Base-by-base conservation (phyloP, 2,797 vertebrate species). In the Nasua narica region DNA sequence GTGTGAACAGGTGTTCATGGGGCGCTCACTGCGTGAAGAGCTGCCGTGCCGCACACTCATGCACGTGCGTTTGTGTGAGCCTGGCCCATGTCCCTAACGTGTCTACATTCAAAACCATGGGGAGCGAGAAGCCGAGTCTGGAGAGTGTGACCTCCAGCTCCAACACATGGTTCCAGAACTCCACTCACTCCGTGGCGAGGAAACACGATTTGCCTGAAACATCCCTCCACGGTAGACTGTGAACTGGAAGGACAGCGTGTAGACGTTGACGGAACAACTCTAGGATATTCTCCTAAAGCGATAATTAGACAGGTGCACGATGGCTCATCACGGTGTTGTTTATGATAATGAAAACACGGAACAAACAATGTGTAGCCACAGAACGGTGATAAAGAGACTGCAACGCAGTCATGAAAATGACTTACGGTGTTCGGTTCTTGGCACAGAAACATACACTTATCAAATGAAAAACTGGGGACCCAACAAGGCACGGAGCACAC, bases 1-100 rank as follows among this genome's bases (percentile, higher is more conserved):
- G 19, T 4, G 7, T 50, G 79, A n/a, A n/a, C n/a, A n/a, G n/a
- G n/a, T n/a, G n/a, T n/a, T n/a, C n/a, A n/a, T n/a, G n/a, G n/a
- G n/a, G n/a, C 40, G 40, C 52, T 27, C 58, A 35, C 89, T 19
- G 3, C 19, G 43, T 21, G 29, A n/a, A 60, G 8, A 14, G 40
- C 11, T 48, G 37, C 15, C 6, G 0, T 4, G 13, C 54, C 5
- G 2, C 37, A 37, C 15, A 35, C 0, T 0, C 19, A 12, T 14
- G 29, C 13, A 16, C 25, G 9, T 5, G 25, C 50, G 3, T 81
- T 37, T 14, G 56, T 40, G 23, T 10, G 29, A 27, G 74, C 4
- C 14, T 43, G 5, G 23, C 13, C 4, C 10, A 23, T 40, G 52
- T 14, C 15, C 19, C 12, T 23, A 32, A 40, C 25, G n/a, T 0